Base-by-base conservation (phyloP, 2,797 vertebrate genomes). In the Ctenosaura bakeri region DNA sequence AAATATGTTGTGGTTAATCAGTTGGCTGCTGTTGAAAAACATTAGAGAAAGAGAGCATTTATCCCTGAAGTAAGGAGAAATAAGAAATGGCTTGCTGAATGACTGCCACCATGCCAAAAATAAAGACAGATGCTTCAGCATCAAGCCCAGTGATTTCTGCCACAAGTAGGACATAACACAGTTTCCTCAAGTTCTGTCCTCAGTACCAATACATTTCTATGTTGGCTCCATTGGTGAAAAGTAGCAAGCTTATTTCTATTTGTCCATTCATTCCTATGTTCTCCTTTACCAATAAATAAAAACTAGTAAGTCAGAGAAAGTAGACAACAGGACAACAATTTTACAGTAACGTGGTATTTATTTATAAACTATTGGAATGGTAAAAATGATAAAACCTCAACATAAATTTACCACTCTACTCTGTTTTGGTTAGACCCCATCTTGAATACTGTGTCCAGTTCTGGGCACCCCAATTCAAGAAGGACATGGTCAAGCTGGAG, bases 41-140 rank as follows among this genome's bases (percentile, higher is more conserved):
- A 1, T 88, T 93, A 91, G 69, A 91, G 46, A 90, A 92, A 88
- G 90, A 92, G 32, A 91, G 54, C 4, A 90, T 92, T 90, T 91
- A 81, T 92, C 88, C 93, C 50, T 84, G 9, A 5, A 38, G 38
- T 90, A 76, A 89, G 90, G 12, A 13, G 46, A 22, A 24, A 16
- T 85, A 83, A 92, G 69, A 35, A 92, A 94, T 89, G 79, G 9
- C 3, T 73, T 86, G 91, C 90, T 86, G 79, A 83, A 64, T 79
- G 90, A 32, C 52, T 85, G 54, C 52, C 74, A 35, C 46, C 93
- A 89, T 85, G 24, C 42, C 76, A 91, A 90, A 94, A 94, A 94
- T 90, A 95, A 93, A 96, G 71, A 92, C 20, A 90, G 86, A 91
- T 90, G 32, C 78, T 46, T 91, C 85, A 89, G 66, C n/a, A 54